Evolutionary conservation across 2,888 invertebrate genomes (phyloP).

Genomic region (Dugesia japonica): DNA sequence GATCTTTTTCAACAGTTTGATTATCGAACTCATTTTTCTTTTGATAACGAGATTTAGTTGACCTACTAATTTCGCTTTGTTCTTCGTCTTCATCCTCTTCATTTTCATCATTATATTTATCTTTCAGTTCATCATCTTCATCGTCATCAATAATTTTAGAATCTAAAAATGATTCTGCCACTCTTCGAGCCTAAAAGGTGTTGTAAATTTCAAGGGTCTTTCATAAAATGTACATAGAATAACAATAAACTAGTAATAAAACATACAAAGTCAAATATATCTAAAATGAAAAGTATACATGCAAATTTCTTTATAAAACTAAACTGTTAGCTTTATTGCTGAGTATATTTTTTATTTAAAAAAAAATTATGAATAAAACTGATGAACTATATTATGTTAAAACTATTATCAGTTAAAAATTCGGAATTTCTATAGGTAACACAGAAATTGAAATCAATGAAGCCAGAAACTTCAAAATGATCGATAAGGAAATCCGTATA

Average conservation of each 20-base stretch:
- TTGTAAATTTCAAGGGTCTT: neutral
- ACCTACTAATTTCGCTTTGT: neutral
- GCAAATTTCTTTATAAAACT: too few species aligned
- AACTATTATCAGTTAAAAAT: too few species aligned
- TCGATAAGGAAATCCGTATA: too few species aligned
- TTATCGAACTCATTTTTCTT: neutral
- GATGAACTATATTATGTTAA: too few species aligned
- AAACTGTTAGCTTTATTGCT: too few species aligned
- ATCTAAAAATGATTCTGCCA: slow-evolving; percentile 25
- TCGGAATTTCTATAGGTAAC: too few species aligned
- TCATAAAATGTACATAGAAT: too few species aligned
- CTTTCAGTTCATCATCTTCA: slow-evolving; percentile 22
- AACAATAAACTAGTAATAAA: neutral
- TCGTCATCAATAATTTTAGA: slow-evolving; percentile 29
- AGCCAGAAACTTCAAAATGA: too few species aligned
- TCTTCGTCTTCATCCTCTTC: slow-evolving; percentile 30
- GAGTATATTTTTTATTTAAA: too few species aligned
- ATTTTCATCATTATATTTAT: slow-evolving; percentile 17
- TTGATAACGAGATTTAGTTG: neutral
- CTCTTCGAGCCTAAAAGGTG: slow-evolving; percentile 22
- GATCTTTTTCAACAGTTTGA: neutral
- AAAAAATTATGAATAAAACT: too few species aligned
- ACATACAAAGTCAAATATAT: neutral
- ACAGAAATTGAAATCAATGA: too few species aligned
- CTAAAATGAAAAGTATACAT: neutral